Base-by-base conservation (phyloP, 2,797 vertebrate genomes). In the Alexandromys oeconomus region DNA sequence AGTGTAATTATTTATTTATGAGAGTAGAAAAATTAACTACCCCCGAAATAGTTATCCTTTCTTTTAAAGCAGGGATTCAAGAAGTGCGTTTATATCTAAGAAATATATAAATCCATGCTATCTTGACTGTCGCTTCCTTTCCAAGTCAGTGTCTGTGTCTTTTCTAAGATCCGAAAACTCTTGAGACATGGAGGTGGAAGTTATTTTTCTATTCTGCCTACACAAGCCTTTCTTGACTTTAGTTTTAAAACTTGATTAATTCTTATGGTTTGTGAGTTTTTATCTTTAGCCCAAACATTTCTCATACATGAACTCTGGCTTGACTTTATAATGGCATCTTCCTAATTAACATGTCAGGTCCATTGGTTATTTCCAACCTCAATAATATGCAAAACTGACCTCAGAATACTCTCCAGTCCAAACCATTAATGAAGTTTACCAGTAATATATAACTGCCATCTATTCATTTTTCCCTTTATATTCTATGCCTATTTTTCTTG, bases 131-230 rank as follows among this genome's bases (percentile, higher is more conserved):
- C 37, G 10, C 3, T 0, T 89, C 2, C 1, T 93, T 5, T 3
- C 11, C 2, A 81, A 10, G 11, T 3, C 29, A 3, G 1, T 67
- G 77, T 1, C 10, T 82, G 69, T 11, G 40, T 40, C 81, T 92
- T 37, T 63, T 23, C 21, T 43, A 8, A n/a, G 15, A 19, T 25
- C 81, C 61, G 14, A 23, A 89, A 92, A 2, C 10, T 4, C 40
- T 1, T 29, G 12, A 54, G 11, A 17, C n/a, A 51, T 34, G 54
- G 1, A 0, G 34, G 1, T 17, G 40, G 2, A 40, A 12, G 0
- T 74, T 79, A 77, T 2, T 12, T 91, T 17, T 77, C 65, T 57
- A 7, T 2, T 37, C 76, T 81, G 5, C 19, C 10, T 78, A 51
- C 0, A 77, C 5, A 10, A 61, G 1, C 0, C 51, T 69, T 67